Percentiles rank a stretch among this genome's conserved stretches.
These are phyloP conservation scores for Heterocephalus glaber DNA, from an alignment of 2,113 vertebrate genomes.

Conservation along the genomic window DNA sequence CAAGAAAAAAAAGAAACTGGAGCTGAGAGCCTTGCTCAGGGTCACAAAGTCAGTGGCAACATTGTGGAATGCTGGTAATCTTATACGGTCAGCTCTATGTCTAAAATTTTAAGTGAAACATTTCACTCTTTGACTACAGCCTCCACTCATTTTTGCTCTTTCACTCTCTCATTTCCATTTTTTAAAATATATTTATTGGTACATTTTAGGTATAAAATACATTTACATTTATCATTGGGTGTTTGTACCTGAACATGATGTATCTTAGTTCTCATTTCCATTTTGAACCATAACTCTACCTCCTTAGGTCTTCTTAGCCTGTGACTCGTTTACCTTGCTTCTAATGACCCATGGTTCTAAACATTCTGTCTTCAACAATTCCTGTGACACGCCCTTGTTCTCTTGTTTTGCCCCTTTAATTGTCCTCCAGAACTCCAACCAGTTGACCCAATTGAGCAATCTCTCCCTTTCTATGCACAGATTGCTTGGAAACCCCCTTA, in stretches of 20 bases:
- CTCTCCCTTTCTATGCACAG: background rate
- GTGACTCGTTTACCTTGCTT: background rate
- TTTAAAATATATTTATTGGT: too few species aligned
- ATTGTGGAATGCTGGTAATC: background rate
- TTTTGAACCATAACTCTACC: background rate
- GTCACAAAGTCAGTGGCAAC: background rate
- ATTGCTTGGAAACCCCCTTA: rapidly evolving
- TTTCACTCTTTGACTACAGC: background rate
- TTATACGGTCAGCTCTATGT: background rate
- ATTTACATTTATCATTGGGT: too few species aligned
- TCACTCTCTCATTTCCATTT: background rate
- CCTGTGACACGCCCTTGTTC: background rate
- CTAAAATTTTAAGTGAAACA: background rate
- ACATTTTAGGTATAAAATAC: too few species aligned
- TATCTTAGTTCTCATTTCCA: too few species aligned
- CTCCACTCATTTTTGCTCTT: background rate
- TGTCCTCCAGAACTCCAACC: background rate
- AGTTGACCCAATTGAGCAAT: background rate
- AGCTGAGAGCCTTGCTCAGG: background rate
- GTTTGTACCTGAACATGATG: too few species aligned
- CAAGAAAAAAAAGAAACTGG: background rate
- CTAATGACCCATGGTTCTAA: background rate
- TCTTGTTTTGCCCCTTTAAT: background rate
- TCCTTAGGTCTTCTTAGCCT: background rate
- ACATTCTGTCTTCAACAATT: background rate